Conservation (phyloP, 2,888 invertebrate genomes). For the Corbicula japonica region DNA sequence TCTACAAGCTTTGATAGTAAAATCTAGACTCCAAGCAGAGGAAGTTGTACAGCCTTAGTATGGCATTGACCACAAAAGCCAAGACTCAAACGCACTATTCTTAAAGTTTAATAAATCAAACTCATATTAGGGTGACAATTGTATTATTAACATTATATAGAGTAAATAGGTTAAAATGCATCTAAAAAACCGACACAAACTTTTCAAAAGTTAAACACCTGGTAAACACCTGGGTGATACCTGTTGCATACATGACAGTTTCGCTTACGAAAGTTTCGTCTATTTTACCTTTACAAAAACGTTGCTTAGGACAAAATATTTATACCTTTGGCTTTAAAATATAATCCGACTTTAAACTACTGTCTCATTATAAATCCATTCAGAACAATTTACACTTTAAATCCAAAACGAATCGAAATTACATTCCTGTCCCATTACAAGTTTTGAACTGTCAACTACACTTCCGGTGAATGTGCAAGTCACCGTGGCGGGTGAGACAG, state of each 20-base stretch:
- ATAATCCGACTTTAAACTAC: neutral
- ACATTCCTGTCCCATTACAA: constrained; percentile 35
- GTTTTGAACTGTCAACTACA: constrained; percentile 29
- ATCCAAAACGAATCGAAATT: neutral
- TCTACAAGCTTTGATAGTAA: too few relatives aligned
- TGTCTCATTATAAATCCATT: constrained; percentile 7
- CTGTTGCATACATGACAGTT: neutral
- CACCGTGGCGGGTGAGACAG: constrained; percentile 8
- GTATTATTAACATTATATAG: neutral
- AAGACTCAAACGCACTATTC: too few relatives aligned
- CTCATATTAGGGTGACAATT: neutral
- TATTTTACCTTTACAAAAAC: neutral
- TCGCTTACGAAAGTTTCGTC: neutral
- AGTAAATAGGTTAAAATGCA: neutral
- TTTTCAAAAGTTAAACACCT: constrained; percentile 2
- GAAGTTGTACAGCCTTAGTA: too few relatives aligned
- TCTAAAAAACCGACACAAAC: neutral
- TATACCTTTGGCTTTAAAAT: constrained; percentile 3
- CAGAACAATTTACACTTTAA: neutral
- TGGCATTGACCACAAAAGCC: too few relatives aligned
- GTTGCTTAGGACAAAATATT: neutral
- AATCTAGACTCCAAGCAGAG: too few relatives aligned
- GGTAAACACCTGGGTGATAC: neutral
- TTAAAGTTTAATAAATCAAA: too few relatives aligned
- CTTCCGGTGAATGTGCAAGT: constrained; percentile 28